Conservation (phyloP, 2,797 vertebrate species). For the Hafferia zeledoni region DNA sequence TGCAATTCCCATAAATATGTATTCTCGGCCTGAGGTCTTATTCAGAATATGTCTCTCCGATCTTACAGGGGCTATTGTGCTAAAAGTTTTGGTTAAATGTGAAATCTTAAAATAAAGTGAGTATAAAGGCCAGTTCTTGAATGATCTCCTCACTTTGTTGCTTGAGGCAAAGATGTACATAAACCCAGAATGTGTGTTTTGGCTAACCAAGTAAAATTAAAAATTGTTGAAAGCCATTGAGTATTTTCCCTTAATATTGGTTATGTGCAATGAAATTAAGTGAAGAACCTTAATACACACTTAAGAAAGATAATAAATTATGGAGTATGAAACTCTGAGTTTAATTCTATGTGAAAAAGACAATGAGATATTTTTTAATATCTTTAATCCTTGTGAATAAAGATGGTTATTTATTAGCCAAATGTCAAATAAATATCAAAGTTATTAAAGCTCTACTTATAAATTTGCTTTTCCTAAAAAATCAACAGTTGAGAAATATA, state of each 20-base stretch:
- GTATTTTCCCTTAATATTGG: background rate
- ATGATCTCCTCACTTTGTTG: background rate
- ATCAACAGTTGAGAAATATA: conserved; percentile 14
- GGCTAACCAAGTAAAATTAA: background rate
- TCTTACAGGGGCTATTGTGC: background rate
- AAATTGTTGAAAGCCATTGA: background rate
- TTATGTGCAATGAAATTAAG: background rate
- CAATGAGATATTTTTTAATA: background rate
- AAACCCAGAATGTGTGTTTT: background rate
- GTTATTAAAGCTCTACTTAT: background rate
- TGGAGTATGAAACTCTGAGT: background rate
- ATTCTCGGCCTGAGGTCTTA: background rate
- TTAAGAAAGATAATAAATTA: background rate
- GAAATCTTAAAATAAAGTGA: background rate
- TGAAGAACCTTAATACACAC: background rate
- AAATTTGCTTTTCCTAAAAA: background rate
- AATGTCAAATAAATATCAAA: conserved; percentile 38
- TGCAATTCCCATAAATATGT: background rate
- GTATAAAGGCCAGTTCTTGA: background rate
- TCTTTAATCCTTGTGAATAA: background rate
- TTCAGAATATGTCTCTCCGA: background rate
- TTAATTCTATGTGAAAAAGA: background rate
- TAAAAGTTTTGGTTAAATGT: background rate
- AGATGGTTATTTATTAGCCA: conserved; percentile 30
- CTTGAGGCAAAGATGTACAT: background rate